Conservation (phyloP, 1,140 invertebrate species). For the Zaprionus gabonicus region DNA sequence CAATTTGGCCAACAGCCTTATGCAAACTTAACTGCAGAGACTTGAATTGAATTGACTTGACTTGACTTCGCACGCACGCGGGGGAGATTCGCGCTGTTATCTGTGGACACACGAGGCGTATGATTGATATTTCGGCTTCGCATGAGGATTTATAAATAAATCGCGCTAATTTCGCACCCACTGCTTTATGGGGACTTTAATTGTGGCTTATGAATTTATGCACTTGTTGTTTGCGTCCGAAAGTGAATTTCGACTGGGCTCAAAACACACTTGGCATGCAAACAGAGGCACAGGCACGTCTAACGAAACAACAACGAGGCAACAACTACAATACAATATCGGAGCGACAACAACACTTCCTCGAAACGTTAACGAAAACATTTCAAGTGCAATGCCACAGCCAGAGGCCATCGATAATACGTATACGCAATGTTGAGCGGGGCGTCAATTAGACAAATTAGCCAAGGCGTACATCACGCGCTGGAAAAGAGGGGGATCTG, state of each 20-base stretch:
- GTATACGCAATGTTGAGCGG: slow-evolving; percentile 32
- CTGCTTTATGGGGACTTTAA: slow-evolving; percentile 61
- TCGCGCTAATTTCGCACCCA: slow-evolving; percentile 55
- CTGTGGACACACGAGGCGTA: slow-evolving; percentile 33
- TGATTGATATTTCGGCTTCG: slow-evolving; percentile 24
- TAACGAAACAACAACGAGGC: not conserved
- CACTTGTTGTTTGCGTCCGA: slow-evolving; percentile 55
- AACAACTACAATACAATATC: not conserved
- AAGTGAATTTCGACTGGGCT: slow-evolving; percentile 19
- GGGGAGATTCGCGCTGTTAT: slow-evolving; percentile 32
- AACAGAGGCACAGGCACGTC: slow-evolving; percentile 6
- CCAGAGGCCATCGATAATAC: slow-evolving; percentile 11
- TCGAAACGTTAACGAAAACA: slow-evolving; percentile 23
- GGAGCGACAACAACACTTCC: slow-evolving; percentile 14
- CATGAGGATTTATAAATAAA: slow-evolving; percentile 65
- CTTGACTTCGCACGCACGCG: not conserved
- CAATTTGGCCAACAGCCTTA: slow-evolving; percentile 25
- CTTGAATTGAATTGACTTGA: not conserved
- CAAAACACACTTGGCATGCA: slow-evolving; percentile 40
- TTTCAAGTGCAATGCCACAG: slow-evolving; percentile 75
- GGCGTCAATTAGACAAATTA: slow-evolving; percentile 21
- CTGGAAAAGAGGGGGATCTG: not conserved
- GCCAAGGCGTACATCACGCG: not conserved
- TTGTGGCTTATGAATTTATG: slow-evolving; percentile 66
- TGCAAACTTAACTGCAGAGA: slow-evolving; percentile 9